Evolutionary conservation across 2,113 vertebrate genomes (phyloP), one percentile per base, ranked within the genome.

Genomic region (Eclectus roratus): DNA sequence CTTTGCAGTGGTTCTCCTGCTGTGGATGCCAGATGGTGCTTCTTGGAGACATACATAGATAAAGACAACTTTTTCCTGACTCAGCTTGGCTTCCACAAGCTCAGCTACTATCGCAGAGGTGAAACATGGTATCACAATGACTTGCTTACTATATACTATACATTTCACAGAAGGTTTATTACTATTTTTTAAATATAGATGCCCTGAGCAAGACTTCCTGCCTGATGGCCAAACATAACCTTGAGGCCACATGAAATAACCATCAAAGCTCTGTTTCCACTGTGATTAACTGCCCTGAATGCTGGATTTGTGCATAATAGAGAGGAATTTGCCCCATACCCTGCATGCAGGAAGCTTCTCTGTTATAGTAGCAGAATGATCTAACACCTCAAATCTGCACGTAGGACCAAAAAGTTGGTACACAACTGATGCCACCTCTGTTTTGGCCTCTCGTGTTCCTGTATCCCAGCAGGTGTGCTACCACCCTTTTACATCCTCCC

Each of bases 271-370:
- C 37, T 71, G 9, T 53, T 84, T 71, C n/a, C 9, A 44, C 25
- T 70, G 19, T n/a, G 20, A 53, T 44, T 58, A 77, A 49, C 46
- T 41, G 11, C 37, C 19, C 41, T 53, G 31, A 70, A 41, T 66
- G 8, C 46, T 81, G 41, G 21, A 37, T 53, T 44, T 81, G 18
- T 78, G 50, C 43, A n/a, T 16, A 74, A 78, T 17, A 74, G 43
- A 0, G 1, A 58, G 31, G 18, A 85, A 47, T 50, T 73, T 18
- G 63, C n/a, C 17, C 19, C 31, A 25, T 1, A 41, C 43, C 12
- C 25, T 43, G 4, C 0, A 11, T 10, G 20, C 1, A 2, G 1
- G 7, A 52, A 86, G 15, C 15, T 72, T 81, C 3, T 0, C 28
- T 81, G 78, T 94, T 81, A 21, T 39, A 53, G 46, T 20, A 69